Percentiles rank a stretch among this genome's conserved stretches.
These are phyloP conservation scores for Drosophila maculinotata DNA, from an alignment of 2,888 invertebrate genomes.

Conservation along the genomic window DNA sequence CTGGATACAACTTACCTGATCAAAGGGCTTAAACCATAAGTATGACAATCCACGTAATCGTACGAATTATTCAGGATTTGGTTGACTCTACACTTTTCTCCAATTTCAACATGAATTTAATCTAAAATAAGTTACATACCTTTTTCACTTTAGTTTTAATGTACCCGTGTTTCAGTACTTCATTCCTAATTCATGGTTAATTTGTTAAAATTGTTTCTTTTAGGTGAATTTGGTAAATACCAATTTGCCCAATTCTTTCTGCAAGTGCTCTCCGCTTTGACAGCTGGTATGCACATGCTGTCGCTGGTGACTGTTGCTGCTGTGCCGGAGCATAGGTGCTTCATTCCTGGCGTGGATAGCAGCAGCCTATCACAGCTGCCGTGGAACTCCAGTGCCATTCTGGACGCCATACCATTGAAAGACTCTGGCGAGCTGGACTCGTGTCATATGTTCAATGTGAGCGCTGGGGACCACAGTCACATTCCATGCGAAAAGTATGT, in stretches of 20 bases:
- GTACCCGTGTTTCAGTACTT: too few relatives aligned
- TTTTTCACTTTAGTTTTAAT: too few relatives aligned
- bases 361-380: conserved; percentile 85
- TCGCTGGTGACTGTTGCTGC: conserved; percentile 92
- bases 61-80: too few relatives aligned
- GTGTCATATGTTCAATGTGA: conserved; percentile 86
- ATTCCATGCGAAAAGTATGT: conserved; percentile 87
- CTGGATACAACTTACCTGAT: too few relatives aligned
- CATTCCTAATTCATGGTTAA: too few relatives aligned
- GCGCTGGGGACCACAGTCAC: conserved; percentile 83
- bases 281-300: conserved; percentile 92
- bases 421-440: conserved; percentile 87
- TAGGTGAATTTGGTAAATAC: conserved; percentile 93
- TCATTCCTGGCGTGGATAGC: conserved; percentile 86
- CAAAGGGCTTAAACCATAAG: too few relatives aligned
- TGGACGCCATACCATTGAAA: conserved; percentile 87
- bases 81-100: too few relatives aligned
- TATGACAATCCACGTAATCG: too few relatives aligned
- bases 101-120: too few relatives aligned
- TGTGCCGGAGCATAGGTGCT: conserved; percentile 89
- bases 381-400: conserved; percentile 87
- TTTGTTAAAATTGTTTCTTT: conserved; percentile 56
- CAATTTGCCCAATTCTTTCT: conserved; percentile 92
- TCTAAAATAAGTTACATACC: too few relatives aligned
- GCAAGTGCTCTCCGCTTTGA: conserved; percentile 91